Conservation (phyloP, 1,140 invertebrate genomes). For the Polypedilum pembai region DNA sequence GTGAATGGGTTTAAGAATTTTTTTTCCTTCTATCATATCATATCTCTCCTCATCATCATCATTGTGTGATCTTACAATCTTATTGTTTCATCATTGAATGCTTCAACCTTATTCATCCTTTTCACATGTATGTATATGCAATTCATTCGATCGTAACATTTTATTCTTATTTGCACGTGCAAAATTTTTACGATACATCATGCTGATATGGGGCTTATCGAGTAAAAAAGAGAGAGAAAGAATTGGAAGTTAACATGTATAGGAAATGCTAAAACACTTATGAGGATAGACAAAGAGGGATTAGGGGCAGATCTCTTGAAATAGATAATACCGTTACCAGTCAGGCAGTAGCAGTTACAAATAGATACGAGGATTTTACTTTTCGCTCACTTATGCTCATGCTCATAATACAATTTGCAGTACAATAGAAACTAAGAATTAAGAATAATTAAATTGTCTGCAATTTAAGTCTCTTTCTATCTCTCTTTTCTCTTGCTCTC, state of each 20-base stretch:
- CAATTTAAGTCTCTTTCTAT: background rate
- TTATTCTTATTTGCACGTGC: conserved; percentile 6
- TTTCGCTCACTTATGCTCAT: no score
- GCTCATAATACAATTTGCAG: background rate
- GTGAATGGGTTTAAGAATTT: background rate
- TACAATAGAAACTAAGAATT: background rate
- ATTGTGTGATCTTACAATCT: background rate
- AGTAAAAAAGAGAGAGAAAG: background rate
- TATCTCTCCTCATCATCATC: background rate
- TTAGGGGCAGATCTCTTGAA: background rate
- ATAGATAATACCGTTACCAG: background rate
- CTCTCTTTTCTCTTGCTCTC: background rate
- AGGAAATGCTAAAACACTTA: conserved; percentile 18
- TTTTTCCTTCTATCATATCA: no score
- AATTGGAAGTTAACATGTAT: background rate
- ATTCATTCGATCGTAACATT: background rate
- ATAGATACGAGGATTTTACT: no score
- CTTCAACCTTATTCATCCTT: background rate
- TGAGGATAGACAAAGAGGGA: conserved; percentile 11
- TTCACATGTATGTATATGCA: background rate
- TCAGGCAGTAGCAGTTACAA: no score
- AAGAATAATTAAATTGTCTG: conserved; percentile 19
- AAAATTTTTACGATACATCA: conserved; percentile 19
- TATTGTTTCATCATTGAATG: background rate
- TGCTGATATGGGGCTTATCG: background rate